Evolutionary conservation across 2,888 invertebrate genomes (phyloP), one percentile per base, ranked within the genome.

Genomic region (Desoria tigrina): DNA sequence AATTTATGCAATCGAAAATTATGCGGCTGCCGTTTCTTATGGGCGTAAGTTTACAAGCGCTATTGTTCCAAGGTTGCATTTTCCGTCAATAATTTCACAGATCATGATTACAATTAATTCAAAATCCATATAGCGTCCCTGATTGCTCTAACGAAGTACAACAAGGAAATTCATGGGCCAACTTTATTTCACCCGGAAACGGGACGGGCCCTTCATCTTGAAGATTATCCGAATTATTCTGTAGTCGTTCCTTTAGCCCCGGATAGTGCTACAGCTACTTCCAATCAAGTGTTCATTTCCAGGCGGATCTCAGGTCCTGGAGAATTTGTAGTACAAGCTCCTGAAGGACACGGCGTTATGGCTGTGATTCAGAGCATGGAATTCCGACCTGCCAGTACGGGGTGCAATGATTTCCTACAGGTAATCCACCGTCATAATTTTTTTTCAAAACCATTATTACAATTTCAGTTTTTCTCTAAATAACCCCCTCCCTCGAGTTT

Each of bases 351-450:
- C 57, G 70, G 70, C 1, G 70, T 70, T 0, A 70, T 70, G 66
- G 70, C 70, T 18, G 65, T 70, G 1, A 61, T 70, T 32, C 70
- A 70, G 56, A 70, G 67, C 27, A 39, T 70, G 37, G 67, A 67
- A 53, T 56, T 70, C 2, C 45, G 70, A 23, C 65, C 67, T n/a
- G 70, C 67, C 1, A 64, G 61, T 39, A 57, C 49, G 18, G 54
- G 65, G 1, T 70, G 70, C 55, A 70, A 67, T 54, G 70, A 70
- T 42, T 70, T 70, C 39, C 67, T 70, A 51, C 58, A 67, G 67
- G 70, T 70, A 59, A 45, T 39, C 16, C 9, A 39, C 9, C 39
- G 9, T n/a, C n/a, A n/a, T n/a, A n/a, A n/a, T n/a, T n/a, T n/a
- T n/a, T n/a, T n/a, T n/a, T n/a, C n/a, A n/a, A n/a, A n/a, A n/a